Evolutionary conservation across 2,797 vertebrate species (phyloP).

Genomic region (Centropyge bicolor): DNA sequence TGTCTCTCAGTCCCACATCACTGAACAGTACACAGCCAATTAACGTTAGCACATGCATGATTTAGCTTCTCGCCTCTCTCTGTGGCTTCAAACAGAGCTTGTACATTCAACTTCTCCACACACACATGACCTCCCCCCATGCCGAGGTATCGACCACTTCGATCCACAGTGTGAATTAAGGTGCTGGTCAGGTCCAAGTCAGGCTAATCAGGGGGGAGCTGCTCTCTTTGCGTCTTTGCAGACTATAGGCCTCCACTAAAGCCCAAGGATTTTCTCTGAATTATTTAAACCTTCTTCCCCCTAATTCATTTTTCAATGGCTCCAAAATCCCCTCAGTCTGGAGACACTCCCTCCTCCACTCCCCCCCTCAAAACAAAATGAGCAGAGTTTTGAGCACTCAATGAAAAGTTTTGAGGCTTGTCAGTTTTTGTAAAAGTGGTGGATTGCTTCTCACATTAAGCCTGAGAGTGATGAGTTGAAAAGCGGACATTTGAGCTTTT

Average conservation of each 20-base stretch:
- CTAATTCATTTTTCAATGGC: constrained; percentile 85
- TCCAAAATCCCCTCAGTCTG: constrained; percentile 70
- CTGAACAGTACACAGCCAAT: constrained; percentile 82
- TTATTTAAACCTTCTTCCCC: constrained; percentile 83
- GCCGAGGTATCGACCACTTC: constrained; percentile 77
- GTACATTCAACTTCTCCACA: constrained; percentile 67
- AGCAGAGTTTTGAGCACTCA: constrained; percentile 56
- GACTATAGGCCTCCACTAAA: constrained; percentile 73
- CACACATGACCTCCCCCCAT: constrained; percentile 51
- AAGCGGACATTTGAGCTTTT: constrained; percentile 45
- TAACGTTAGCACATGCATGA: constrained; percentile 85
- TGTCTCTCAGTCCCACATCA: constrained; percentile 79
- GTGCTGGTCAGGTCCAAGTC: constrained; percentile 82
- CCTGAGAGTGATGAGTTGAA: constrained; percentile 35
- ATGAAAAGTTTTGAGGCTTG: constrained; percentile 65
- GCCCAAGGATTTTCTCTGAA: constrained; percentile 78
- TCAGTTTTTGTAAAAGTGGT: constrained; percentile 45
- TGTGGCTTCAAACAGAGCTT: constrained; percentile 69
- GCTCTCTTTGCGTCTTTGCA: constrained; percentile 75
- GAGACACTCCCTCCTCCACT: constrained; percentile 41
- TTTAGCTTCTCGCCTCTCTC: constrained; percentile 79
- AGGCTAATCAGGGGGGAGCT: constrained; percentile 76
- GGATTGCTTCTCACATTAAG: constrained; percentile 50
- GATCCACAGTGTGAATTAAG: constrained; percentile 79
- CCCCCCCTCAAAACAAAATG: constrained; percentile 36